Conservation (phyloP, 2,888 invertebrate species). For the Melieria crassipennis region DNA sequence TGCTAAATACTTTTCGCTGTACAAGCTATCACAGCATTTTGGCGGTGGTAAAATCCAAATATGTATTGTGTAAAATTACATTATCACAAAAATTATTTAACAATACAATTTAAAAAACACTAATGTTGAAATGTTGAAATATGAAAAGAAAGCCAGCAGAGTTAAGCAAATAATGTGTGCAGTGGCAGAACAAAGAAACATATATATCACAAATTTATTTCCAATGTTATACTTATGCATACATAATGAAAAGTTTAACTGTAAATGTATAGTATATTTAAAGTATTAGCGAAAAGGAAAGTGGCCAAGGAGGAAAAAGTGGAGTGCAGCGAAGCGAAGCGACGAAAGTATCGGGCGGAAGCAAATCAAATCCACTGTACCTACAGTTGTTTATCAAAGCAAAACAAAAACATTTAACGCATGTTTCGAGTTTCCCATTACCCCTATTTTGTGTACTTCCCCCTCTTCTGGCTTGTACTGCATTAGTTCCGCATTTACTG, state of each 20-base stretch:
- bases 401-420: background rate
- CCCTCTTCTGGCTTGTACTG: background rate
- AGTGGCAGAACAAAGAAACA: background rate
- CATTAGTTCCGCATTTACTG: too few species aligned
- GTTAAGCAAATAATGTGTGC: background rate
- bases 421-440: background rate
- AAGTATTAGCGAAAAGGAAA: background rate
- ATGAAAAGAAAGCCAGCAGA: background rate
- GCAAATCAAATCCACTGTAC: conserved; percentile 20
- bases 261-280: conserved; percentile 18
- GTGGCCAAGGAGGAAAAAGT: background rate
- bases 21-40: too few species aligned
- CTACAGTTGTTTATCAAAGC: conserved; percentile 20
- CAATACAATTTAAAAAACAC: background rate
- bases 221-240: conserved; percentile 17
- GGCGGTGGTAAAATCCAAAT: too few species aligned
- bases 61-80: too few species aligned
- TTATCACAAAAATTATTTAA: conserved; percentile 2
- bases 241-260: conserved; percentile 16
- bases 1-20: too few species aligned
- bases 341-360: background rate
- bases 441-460: background rate
- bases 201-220: conserved; percentile 21
- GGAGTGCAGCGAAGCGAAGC: background rate
- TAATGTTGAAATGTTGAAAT: background rate